These are phyloP conservation scores for Hemiscyllium ocellatum DNA, from an alignment of 2,113 vertebrate genomes.

Conservation along the genomic window DNA sequence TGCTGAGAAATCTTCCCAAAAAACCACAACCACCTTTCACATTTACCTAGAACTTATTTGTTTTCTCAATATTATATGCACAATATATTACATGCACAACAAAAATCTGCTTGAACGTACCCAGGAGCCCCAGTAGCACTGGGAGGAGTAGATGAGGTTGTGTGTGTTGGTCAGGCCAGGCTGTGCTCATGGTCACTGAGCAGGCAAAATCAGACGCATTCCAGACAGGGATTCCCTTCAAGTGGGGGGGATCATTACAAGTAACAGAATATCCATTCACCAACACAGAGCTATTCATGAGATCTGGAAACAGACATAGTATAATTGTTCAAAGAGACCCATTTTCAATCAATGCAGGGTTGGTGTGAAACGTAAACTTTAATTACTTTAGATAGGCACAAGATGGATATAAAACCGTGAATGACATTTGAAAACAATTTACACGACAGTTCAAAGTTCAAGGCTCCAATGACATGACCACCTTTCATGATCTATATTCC, in stretches of 20 bases:
- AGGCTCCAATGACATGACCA: not conserved
- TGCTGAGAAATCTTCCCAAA: too few relatives aligned
- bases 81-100: not conserved
- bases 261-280: constrained; percentile 43
- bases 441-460: not conserved
- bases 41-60: not conserved
- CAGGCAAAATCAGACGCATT: constrained; percentile 47
- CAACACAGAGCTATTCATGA: constrained; percentile 49
- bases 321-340: not conserved
- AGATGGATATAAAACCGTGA: not conserved
- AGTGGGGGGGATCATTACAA: constrained; percentile 49
- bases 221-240: constrained; percentile 50
- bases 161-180: not conserved
- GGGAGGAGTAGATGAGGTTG: constrained; percentile 37
- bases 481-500: not conserved
- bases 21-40: not conserved
- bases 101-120: constrained; percentile 39
- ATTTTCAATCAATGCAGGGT: not conserved
- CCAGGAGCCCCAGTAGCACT: constrained; percentile 40
- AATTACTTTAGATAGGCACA: not conserved
- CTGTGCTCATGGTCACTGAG: not conserved
- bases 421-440: not conserved
- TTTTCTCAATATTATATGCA: constrained; percentile 44
- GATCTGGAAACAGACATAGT: constrained; percentile 43
- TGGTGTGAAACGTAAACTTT: not conserved